A percentile compares a stretch with the other conserved stretches of the same genome.
These are phyloP conservation scores for Helleia helle DNA, from an alignment of 2,888 invertebrate genomes.

Conservation along the genomic window DNA sequence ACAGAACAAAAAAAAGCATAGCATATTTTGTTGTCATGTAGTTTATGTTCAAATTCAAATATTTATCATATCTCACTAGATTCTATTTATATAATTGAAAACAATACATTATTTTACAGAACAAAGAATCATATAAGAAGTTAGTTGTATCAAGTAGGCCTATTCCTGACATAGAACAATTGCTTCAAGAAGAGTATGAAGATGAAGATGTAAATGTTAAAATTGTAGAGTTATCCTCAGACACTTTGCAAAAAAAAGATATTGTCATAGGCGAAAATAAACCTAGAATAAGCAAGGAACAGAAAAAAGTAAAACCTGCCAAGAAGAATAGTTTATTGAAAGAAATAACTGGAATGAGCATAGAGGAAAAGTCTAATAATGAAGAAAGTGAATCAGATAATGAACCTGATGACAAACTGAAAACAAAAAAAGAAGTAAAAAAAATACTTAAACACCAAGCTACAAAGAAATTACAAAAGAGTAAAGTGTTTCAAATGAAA, in stretches of 20 bases:
- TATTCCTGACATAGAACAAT: slow-evolving; percentile 79
- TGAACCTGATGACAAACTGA: slow-evolving; percentile 40
- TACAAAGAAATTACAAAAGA: slow-evolving; percentile 81
- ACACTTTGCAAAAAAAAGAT: slow-evolving; percentile 79
- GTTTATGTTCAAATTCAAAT: no score
- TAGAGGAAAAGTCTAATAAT: slow-evolving; percentile 37
- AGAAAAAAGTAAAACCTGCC: slow-evolving; percentile 24
- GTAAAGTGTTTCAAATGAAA: slow-evolving; percentile 84
- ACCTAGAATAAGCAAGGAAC: slow-evolving; percentile 41
- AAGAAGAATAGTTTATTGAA: slow-evolving; percentile 28
- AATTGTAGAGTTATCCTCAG: slow-evolving; percentile 82
- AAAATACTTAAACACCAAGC: slow-evolving; percentile 80
- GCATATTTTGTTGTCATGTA: no score
- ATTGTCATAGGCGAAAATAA: slow-evolving; percentile 83
- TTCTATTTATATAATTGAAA: no score
- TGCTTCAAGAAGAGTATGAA: slow-evolving; percentile 81
- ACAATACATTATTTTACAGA: slow-evolving; percentile 40
- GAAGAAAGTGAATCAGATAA: slow-evolving; percentile 37
- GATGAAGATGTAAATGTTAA: slow-evolving; percentile 85
- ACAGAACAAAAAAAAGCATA: no score
- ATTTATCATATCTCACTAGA: no score
- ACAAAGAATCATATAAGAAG: slow-evolving; percentile 82
- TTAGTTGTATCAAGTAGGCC: slow-evolving; percentile 81
- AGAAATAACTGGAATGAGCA: slow-evolving; percentile 51
- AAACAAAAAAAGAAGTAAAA: slow-evolving; percentile 80